Base-by-base conservation (phyloP, 2,797 vertebrate species). In the Aselliscus stoliczkanus region DNA sequence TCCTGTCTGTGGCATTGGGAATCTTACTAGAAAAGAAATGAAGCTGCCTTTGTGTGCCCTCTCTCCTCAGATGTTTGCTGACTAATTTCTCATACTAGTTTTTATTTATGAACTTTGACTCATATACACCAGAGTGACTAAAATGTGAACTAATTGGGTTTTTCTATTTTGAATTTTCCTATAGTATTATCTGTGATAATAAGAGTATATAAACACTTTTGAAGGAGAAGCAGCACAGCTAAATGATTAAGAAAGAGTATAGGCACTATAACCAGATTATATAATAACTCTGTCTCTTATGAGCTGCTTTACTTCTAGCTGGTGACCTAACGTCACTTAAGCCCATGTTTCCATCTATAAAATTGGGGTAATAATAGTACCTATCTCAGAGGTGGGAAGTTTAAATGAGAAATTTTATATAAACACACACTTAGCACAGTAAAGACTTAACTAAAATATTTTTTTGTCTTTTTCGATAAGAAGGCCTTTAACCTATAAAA, bases 331-430 rank as follows among this genome's bases (percentile, higher is more conserved):
- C 52, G 18, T 83, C 21, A 50, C 29, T 54, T 87, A 47, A 89
- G 50, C 50, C 56, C n/a, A 58, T 70, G 7, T 94, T 95, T 77
- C 54, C 21, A 39, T 82, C 21, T 91, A 11, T 92, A 64, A 92
- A 88, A 72, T 52, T 44, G 39, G 14, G 17, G 52, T 44, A 69
- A 44, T 90, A 64, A 69, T 72, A 77, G 39, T 67, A 85, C 42
- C 21, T 44, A 18, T 31, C 64, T 79, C 15, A 81, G 76, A 79
- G 5, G 13, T 27, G 44, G 75, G 56, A 89, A 13, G 52, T 70
- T 93, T 91, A 92, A 83, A 15, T 93, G 81, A 92, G 39, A 87
- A 58, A 62, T 60, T 85, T 82, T 72, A 62, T 34, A n/a, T 5
- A 72, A 8, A 62, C 4, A 62, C 18, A 85, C 56, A 79, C 2